These are phyloP conservation scores for Pantherophis guttatus DNA, from an alignment of 2,113 vertebrate species.

Conservation along the genomic window DNA sequence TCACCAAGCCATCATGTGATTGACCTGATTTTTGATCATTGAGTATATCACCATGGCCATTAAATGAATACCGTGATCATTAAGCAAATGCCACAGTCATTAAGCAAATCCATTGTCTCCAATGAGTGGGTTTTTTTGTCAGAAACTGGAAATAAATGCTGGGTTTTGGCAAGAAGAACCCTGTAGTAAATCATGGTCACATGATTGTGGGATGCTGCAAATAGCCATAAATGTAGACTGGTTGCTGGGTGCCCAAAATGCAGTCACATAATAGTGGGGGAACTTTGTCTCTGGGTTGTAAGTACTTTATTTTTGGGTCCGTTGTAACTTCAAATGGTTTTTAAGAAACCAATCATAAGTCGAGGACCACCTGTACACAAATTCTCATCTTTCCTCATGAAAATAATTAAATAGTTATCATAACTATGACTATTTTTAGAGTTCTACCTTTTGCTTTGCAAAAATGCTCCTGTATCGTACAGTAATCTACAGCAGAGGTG, in stretches of 20 bases:
- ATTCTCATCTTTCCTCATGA: neutral
- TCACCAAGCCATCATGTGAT: neutral
- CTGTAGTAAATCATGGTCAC: neutral
- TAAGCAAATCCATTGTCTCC: neutral
- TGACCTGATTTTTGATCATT: neutral
- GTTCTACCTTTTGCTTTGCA: neutral
- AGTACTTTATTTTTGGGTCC: too few species aligned
- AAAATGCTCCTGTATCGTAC: neutral
- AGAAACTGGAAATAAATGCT: neutral
- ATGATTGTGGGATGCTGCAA: neutral
- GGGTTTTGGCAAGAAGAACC: neutral
- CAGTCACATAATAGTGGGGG: neutral
- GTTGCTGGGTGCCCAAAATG: neutral
- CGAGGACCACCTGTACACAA: neutral
- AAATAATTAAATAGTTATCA: neutral
- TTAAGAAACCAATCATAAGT: neutral
- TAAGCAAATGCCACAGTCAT: neutral
- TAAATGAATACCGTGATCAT: neutral
- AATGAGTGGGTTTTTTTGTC: neutral
- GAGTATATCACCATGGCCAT: neutral
- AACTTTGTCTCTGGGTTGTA: too few species aligned
- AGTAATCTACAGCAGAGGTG: neutral
- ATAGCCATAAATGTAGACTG: neutral
- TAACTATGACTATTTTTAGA: neutral
- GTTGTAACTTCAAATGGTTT: neutral